Percentiles rank a stretch among this genome's conserved stretches.
phyloP scores from a whole-genome alignment of 2,113 vertebrate genomes.

The Microcebus jonahi region DNA sequence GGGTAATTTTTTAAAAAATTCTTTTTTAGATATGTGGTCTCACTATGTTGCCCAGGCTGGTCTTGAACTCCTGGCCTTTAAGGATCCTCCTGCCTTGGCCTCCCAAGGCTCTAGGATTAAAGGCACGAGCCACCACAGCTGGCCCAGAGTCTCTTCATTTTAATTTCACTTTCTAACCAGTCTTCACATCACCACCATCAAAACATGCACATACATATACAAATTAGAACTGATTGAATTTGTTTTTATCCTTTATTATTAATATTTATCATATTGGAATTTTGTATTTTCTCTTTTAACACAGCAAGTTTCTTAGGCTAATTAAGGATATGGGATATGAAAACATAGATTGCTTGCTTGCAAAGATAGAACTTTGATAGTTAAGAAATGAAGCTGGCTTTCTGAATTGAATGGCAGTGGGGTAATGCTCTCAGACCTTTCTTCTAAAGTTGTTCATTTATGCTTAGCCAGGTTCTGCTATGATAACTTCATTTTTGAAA shows the following conservation, averaged over 20 bases:
- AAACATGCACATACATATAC: not conserved
- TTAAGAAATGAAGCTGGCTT: slow-evolving; percentile 64
- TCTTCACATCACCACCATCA: not conserved
- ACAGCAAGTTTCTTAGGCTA: not conserved
- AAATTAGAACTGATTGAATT: not conserved
- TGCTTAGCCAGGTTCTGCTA: slow-evolving; percentile 76
- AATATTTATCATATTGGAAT: not conserved
- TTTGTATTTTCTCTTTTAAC: not conserved
- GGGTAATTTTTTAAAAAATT: no score
- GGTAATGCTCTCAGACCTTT: slow-evolving; percentile 55
- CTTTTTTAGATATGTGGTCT: no score
- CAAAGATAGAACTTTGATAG: slow-evolving; percentile 52
- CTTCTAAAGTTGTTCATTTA: slow-evolving; percentile 76
- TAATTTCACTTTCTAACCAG: not conserved
- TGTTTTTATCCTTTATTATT: slow-evolving; percentile 10
- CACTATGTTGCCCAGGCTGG: no score
- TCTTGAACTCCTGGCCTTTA: no score
- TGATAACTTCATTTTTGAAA: slow-evolving; percentile 75
- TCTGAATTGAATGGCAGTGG: slow-evolving; percentile 27
- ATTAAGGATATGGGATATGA: not conserved
- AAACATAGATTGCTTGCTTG: slow-evolving; percentile 64
- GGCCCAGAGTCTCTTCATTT: not conserved
- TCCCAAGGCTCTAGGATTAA: no score
- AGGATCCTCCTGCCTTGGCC: no score
- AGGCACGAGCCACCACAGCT: no score